A percentile compares a stretch with the other conserved stretches of the same genome.
Conservation (phyloP, 2,888 invertebrate species). For the Sipha maydis region DNA sequence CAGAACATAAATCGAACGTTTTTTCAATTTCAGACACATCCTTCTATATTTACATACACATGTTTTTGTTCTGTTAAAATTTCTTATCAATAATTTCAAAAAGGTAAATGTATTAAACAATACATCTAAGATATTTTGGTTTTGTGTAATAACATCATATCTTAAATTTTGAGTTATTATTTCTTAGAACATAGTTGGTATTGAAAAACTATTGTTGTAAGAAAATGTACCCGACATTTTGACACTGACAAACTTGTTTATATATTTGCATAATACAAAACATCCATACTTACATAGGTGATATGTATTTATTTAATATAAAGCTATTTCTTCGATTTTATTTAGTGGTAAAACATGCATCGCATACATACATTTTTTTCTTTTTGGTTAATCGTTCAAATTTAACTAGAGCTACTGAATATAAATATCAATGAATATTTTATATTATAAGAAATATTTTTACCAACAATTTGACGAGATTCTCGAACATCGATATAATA, state of each 20-base stretch:
- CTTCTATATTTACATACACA: background rate
- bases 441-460: too few relatives aligned
- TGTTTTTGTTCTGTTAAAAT: background rate
- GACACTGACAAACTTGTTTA: background rate
- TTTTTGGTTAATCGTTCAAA: background rate
- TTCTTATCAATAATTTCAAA: constrained; percentile 10
- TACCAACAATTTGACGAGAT: too few relatives aligned
- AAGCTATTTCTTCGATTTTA: background rate
- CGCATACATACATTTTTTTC: background rate
- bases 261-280: background rate
- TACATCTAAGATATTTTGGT: background rate
- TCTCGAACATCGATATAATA: too few relatives aligned
- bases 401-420: too few relatives aligned
- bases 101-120: background rate
- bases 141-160: background rate
- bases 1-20: constrained; percentile 1
- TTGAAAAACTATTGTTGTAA: too few relatives aligned
- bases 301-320: background rate
- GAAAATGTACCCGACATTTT: background rate
- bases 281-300: background rate
- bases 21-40: constrained; percentile 10
- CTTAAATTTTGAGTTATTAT: background rate
- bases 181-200: background rate
- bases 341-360: background rate
- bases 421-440: too few relatives aligned